Percentiles rank a stretch among this genome's conserved stretches.
Conservation (phyloP, 2,797 vertebrate genomes). For the Hippopotamyrus pictus region DNA sequence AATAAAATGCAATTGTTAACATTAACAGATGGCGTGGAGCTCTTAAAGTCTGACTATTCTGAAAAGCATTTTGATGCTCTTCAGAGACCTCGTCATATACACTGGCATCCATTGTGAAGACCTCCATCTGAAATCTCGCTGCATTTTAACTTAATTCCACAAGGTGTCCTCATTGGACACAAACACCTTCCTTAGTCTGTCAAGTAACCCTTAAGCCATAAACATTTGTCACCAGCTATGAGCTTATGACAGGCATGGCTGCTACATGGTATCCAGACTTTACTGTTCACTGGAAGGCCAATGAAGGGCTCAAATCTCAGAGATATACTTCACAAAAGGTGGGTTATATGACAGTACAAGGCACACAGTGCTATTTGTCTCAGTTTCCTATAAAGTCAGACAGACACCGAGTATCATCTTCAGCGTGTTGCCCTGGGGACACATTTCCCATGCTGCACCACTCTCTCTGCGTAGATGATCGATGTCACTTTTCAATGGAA, state of each 20-base stretch:
- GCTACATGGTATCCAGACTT: background rate
- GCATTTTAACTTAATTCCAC: constrained; percentile 1
- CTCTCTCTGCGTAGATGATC: background rate
- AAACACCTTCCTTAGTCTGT: background rate
- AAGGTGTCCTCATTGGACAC: constrained; percentile 4
- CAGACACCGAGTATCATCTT: background rate
- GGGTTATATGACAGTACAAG: background rate
- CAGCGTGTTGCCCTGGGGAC: background rate
- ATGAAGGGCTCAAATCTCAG: background rate
- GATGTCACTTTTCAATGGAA: background rate
- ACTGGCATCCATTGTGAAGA: background rate
- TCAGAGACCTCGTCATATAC: background rate
- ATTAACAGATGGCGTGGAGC: background rate
- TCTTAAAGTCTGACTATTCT: background rate
- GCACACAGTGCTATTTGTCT: background rate
- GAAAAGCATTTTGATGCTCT: background rate
- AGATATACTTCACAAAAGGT: background rate
- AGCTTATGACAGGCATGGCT: background rate
- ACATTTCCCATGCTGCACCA: background rate
- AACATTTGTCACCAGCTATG: background rate
- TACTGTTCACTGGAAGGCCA: background rate
- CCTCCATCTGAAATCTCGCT: background rate
- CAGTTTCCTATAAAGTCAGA: background rate
- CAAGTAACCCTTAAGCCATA: background rate
- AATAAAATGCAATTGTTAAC: background rate